Conservation (phyloP, 2,888 invertebrate species). For the Drosophila hawaiiensis region DNA sequence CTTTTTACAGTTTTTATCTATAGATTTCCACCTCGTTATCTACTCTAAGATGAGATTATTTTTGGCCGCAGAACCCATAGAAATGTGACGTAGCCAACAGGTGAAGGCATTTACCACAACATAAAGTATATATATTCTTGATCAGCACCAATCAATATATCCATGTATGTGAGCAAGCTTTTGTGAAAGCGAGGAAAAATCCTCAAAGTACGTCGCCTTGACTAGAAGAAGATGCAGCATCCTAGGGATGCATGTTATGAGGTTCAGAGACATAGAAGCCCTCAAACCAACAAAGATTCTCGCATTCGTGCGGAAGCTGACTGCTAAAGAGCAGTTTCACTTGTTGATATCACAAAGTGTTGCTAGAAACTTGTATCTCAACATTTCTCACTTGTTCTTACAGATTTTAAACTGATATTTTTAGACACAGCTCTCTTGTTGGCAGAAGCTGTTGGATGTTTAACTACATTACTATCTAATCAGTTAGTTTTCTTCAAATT, state of each 20-base stretch:
- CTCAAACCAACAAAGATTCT: too few relatives aligned
- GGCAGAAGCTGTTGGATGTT: neutral
- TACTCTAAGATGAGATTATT: neutral
- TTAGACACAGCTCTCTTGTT: neutral
- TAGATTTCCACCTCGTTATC: neutral
- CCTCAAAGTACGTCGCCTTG: too few relatives aligned
- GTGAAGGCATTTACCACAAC: neutral
- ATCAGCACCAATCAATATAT: too few relatives aligned
- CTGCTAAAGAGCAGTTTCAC: neutral
- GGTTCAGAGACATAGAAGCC: too few relatives aligned
- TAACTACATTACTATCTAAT: neutral
- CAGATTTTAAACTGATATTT: neutral
- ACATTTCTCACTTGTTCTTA: neutral
- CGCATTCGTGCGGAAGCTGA: too few relatives aligned
- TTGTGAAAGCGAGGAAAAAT: too few relatives aligned
- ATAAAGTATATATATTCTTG: neutral
- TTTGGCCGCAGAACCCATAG: neutral
- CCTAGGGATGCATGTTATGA: too few relatives aligned
- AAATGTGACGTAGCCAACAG: neutral
- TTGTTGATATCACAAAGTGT: neutral
- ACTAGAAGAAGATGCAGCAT: too few relatives aligned
- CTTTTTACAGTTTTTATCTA: neutral
- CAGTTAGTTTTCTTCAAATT: neutral
- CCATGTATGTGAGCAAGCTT: too few relatives aligned
- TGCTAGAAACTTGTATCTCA: neutral